A percentile compares a stretch with the other conserved stretches of the same genome.
phyloP scores from a whole-genome alignment of 1,140 invertebrate species.

The Orius laevigatus region DNA sequence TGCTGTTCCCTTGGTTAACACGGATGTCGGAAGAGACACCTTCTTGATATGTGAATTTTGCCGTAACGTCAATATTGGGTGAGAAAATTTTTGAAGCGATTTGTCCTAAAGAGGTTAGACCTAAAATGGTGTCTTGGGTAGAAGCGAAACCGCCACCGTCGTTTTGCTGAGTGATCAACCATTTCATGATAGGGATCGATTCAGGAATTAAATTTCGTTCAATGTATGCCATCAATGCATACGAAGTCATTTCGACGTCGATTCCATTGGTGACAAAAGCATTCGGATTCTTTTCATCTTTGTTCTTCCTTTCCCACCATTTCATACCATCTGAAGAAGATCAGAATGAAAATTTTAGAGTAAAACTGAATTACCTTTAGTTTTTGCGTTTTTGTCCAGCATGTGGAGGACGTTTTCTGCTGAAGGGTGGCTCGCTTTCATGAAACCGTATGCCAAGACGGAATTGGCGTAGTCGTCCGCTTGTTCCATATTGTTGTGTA shows the following conservation, averaged over 20 bases:
- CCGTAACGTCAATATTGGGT: constrained; percentile 34
- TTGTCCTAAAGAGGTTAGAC: neutral
- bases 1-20: constrained; percentile 48
- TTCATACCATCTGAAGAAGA: constrained; percentile 27
- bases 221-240: constrained; percentile 54
- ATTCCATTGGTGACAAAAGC: constrained; percentile 47
- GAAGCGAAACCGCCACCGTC: constrained; percentile 66
- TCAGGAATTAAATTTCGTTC: constrained; percentile 45
- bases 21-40: constrained; percentile 43
- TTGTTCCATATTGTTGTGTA: constrained; percentile 48
- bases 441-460: constrained; percentile 58
- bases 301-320: constrained; percentile 45
- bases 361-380: constrained; percentile 23
- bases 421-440: constrained; percentile 51
- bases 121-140: constrained; percentile 36
- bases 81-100: constrained; percentile 20
- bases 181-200: constrained; percentile 62
- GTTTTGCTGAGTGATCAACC: constrained; percentile 69
- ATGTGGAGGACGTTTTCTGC: constrained; percentile 47
- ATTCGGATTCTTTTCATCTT: constrained; percentile 49
- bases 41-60: constrained; percentile 33
- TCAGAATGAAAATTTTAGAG: neutral
- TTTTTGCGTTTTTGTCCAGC: constrained; percentile 38
- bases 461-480: constrained; percentile 63
- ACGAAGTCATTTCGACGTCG: constrained; percentile 78